Evolutionary conservation across 2,797 vertebrate genomes (phyloP).

Genomic region (Euthynnus affinis): DNA sequence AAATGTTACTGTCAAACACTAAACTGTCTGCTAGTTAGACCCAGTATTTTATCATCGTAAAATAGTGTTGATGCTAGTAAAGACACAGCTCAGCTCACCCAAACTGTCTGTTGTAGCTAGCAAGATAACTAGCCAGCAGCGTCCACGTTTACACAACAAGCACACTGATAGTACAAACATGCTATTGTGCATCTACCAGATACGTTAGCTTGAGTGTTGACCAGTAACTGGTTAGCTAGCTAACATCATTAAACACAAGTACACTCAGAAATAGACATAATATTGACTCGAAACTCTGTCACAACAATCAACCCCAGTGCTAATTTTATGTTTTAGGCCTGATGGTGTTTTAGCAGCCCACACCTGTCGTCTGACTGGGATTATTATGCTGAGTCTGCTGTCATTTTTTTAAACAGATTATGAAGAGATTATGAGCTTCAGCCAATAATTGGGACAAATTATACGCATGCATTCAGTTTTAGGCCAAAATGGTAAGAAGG

Average conservation of each 20-base stretch:
- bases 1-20: not conserved
- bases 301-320: not conserved
- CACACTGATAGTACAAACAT: no score
- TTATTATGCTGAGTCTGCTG: constrained; percentile 21
- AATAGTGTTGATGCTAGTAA: no score
- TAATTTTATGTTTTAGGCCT: not conserved
- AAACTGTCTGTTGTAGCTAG: no score
- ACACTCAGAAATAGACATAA: not conserved
- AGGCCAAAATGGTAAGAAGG: no score
- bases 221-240: not conserved
- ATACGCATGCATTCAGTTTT: not conserved
- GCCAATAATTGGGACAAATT: not conserved
- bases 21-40: no score
- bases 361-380: constrained; percentile 2
- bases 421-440: constrained; percentile 18
- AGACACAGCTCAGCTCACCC: no score
- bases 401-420: constrained; percentile 31
- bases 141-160: not conserved
- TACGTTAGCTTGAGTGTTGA: not conserved
- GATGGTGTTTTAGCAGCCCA: not conserved
- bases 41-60: no score
- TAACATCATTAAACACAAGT: not conserved
- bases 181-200: no score
- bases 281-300: not conserved
- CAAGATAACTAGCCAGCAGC: not conserved